Evolutionary conservation across 1,140 invertebrate species (phyloP), one percentile per base, ranked within the genome.

Genomic region (Leguminivora glycinivorella): DNA sequence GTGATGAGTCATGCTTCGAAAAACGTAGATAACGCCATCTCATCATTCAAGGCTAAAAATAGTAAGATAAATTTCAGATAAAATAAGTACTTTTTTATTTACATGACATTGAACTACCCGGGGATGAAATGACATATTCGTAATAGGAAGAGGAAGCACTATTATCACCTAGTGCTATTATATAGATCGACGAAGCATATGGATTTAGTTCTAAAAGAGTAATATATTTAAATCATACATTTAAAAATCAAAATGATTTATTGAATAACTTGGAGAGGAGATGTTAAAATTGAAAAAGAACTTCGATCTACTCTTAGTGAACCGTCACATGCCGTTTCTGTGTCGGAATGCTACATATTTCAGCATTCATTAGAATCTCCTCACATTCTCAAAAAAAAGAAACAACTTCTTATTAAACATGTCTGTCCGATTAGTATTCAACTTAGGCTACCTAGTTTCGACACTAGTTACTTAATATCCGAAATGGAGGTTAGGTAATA

Each of bases 381-480:
- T n/a, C 40, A 17, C n/a, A 17, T 17, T 7, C 43, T n/a, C 6
- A 47, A 17, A 17, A 52, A 9, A 52, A 52, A 52, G 0, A 2
- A 19, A 52, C 47, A 47, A 3, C 5, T 0, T 43, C 14, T 2
- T 47, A 47, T 47, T 17, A 47, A 47, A 17, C 14, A 19, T 47
- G 43, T 52, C n/a, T 52, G 47, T 22, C 19, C 47, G 17, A 22
- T 52, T 22, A 52, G 47, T 52, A 52, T 52, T 52, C 47, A 52
- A 22, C 47, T 22, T 52, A 19, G 19, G 47, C 19, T 52, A 52
- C 47, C 17, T 52, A 22, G 47, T 52, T 52, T 17, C 47, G 47
- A 9, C 47, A 52, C 47, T 3, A 22, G 17, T 52, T 52, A 52
- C 5, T 1, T 52, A 52, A 52, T 22, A 52, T 9, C 6, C n/a